A percentile compares a stretch with the other conserved stretches of the same genome.
Evolutionary conservation across 2,797 vertebrate genomes (phyloP).

Genomic region (Botia kubotai): DNA sequence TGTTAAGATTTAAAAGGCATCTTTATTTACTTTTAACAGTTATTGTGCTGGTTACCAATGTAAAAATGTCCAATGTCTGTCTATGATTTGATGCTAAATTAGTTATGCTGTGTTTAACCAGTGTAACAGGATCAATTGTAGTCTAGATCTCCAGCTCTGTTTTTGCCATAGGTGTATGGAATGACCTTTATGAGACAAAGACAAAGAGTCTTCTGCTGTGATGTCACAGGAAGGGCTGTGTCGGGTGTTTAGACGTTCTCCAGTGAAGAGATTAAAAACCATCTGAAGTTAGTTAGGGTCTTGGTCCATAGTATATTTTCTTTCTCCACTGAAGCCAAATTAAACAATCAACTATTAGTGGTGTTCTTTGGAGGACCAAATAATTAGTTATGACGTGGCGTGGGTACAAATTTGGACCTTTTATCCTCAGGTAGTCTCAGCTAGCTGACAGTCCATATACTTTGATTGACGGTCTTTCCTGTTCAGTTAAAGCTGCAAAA

Average conservation of each 20-base stretch:
- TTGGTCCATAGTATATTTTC: not conserved
- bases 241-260: slow-evolving; percentile 16
- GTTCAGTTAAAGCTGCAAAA: not conserved
- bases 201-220: not conserved
- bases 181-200: slow-evolving; percentile 3
- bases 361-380: not conserved
- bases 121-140: slow-evolving; percentile 23
- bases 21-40: too few relatives aligned
- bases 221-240: not conserved
- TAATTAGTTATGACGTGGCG: not conserved
- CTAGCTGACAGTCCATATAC: not conserved
- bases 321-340: not conserved
- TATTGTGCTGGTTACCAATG: too few relatives aligned
- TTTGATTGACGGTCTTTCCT: not conserved
- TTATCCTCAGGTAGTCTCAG: not conserved
- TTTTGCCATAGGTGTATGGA: slow-evolving; percentile 26
- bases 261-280: not conserved
- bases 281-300: not conserved
- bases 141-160: slow-evolving; percentile 38
- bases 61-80: too few relatives aligned
- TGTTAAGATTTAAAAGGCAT: too few relatives aligned
- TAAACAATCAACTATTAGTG: not conserved
- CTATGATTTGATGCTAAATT: too few relatives aligned
- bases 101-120: not conserved
- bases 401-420: not conserved